Conservation (phyloP, 2,113 vertebrate genomes). For the Gyps fulvus region DNA sequence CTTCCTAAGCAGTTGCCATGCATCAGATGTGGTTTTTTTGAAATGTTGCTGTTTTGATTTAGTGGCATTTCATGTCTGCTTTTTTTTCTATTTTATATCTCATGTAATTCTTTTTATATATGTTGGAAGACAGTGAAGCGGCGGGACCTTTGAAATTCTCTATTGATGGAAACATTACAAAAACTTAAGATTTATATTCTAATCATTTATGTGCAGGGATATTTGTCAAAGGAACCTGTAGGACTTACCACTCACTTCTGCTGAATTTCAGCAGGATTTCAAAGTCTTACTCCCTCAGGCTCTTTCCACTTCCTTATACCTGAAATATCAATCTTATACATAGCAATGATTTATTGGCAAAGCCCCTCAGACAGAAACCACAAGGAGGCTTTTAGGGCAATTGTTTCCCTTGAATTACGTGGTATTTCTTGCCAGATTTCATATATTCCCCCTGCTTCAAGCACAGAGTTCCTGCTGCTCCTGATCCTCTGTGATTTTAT, state of each 20-base stretch:
- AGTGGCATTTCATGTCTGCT: neutral
- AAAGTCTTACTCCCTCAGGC: neutral
- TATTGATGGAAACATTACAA: neutral
- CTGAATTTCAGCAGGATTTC: neutral
- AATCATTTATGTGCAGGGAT: neutral
- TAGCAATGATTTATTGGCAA: neutral
- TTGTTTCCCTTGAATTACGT: neutral
- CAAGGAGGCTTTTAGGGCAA: neutral
- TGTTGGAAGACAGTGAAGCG: neutral
- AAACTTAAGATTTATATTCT: neutral
- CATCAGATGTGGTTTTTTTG: neutral
- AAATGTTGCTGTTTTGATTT: constrained; percentile 9
- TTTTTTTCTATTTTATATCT: neutral
- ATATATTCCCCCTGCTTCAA: neutral
- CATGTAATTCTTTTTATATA: neutral
- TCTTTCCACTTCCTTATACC: neutral
- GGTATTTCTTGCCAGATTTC: neutral
- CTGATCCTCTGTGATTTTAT: neutral
- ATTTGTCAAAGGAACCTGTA: neutral
- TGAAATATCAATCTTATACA: neutral
- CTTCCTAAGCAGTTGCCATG: neutral
- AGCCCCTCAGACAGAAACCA: neutral
- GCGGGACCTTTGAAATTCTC: neutral
- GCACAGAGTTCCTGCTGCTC: neutral
- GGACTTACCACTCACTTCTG: neutral